Percentiles rank a stretch among this genome's conserved stretches.
Conservation (phyloP, 1,140 invertebrate species). For the Pseudomyrmex cubaensis region DNA sequence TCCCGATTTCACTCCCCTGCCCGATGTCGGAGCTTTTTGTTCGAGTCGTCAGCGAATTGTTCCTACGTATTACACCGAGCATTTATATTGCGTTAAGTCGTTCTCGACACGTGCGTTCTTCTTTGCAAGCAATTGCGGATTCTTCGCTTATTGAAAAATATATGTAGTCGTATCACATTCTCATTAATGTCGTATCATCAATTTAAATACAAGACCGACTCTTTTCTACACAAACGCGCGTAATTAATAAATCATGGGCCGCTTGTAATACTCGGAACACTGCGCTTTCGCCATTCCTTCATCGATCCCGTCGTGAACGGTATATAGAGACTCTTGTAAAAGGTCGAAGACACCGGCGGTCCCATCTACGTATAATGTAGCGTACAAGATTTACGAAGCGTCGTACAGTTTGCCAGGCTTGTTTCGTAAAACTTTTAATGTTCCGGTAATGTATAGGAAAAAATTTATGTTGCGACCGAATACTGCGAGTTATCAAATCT, state of each 20-base stretch:
- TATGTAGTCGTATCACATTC: not conserved
- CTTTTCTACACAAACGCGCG: not conserved
- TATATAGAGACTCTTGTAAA: slow-evolving; percentile 38
- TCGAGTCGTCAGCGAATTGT: slow-evolving; percentile 35
- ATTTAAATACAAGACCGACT: not conserved
- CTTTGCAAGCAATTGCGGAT: not conserved
- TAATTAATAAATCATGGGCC: slow-evolving; percentile 46
- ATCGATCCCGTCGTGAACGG: slow-evolving; percentile 40
- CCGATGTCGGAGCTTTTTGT: not conserved
- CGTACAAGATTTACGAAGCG: slow-evolving; percentile 44
- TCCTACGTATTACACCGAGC: not conserved
- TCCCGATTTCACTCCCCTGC: slow-evolving; percentile 9
- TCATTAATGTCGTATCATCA: not conserved
- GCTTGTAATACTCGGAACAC: slow-evolving; percentile 30
- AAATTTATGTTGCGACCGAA: slow-evolving; percentile 11
- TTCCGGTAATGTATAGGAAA: slow-evolving; percentile 3
- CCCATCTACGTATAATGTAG: slow-evolving; percentile 21
- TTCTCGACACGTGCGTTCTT: not conserved
- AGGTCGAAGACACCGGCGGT: slow-evolving; percentile 24
- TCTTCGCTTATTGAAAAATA: not conserved
- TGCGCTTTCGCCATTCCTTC: slow-evolving; percentile 35
- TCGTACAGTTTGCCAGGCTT: not conserved
- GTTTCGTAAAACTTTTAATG: slow-evolving; percentile 27
- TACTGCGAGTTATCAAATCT: not conserved
- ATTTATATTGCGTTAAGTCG: not conserved